These are phyloP conservation scores for Scolanthus callimorphus DNA, from an alignment of 92 coral and sea anemone species.

Conservation along the genomic window DNA sequence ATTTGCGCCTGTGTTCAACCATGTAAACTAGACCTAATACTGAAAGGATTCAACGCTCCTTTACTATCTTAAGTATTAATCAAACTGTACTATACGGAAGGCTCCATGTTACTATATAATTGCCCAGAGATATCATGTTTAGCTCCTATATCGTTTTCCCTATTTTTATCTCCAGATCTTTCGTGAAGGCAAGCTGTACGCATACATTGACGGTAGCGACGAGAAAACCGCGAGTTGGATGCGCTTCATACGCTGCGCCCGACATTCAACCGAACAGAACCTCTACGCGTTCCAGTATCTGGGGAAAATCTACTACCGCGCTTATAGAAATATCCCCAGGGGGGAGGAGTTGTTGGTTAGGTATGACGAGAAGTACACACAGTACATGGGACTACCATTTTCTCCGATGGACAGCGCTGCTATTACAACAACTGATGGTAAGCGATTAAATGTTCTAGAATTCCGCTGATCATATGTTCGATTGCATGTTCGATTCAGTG, in stretches of 20 bases:
- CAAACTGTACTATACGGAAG: no score
- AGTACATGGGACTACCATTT: conserved; percentile 32
- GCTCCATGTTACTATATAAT: no score
- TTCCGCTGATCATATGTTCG: no score
- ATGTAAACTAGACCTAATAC: no score
- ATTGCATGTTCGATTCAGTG: no score
- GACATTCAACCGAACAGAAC: conserved; percentile 86
- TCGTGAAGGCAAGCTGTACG: conserved; percentile 69
- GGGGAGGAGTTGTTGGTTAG: conserved; percentile 95
- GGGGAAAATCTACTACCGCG: conserved; percentile 87
- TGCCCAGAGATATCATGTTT: no score
- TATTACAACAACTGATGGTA: background rate
- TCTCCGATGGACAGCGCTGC: background rate
- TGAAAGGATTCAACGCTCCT: no score
- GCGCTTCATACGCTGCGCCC: conserved; percentile 91
- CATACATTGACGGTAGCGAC: conserved; percentile 88
- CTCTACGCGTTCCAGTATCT: conserved; percentile 87
- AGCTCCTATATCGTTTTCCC: no score
- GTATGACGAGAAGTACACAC: conserved; percentile 90
- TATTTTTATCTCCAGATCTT: no score
- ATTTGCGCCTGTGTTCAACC: no score
- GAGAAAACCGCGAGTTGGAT: conserved; percentile 90
- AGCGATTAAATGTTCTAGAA: background rate
- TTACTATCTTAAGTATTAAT: no score
- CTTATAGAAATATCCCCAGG: conserved; percentile 70